phyloP scores from a whole-genome alignment of 2,888 invertebrate species.

The Drosophila bunnanda region DNA sequence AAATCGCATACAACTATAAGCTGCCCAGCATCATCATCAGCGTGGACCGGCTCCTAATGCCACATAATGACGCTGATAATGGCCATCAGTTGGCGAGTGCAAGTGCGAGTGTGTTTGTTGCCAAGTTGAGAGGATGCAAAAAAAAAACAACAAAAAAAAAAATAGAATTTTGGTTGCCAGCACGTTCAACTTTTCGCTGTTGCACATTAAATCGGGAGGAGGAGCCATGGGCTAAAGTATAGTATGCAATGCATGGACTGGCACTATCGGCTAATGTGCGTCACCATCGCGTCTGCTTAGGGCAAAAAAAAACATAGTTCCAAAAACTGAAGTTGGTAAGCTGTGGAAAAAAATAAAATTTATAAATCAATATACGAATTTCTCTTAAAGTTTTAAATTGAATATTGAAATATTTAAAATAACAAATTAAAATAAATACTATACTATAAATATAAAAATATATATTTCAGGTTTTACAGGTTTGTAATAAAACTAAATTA shows the following conservation, averaged over 20 bases:
- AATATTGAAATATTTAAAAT: no score
- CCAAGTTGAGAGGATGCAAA: conserved; percentile 28
- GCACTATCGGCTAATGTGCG: conserved; percentile 57
- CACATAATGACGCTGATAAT: conserved; percentile 80
- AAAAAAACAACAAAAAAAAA: background rate
- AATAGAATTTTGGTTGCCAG: conserved; percentile 32
- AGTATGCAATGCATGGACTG: conserved; percentile 15
- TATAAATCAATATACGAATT: no score
- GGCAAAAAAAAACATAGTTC: conserved; percentile 19
- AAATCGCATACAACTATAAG: conserved; percentile 75
- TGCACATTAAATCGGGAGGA: conserved; percentile 34
- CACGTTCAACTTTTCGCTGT: conserved; percentile 64
- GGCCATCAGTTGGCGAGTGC: conserved; percentile 52
- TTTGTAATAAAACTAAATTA: no score
- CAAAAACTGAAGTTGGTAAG: conserved; percentile 28
- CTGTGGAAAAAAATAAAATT: background rate
- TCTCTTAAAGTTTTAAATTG: no score
- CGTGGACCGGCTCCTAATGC: conserved; percentile 64
- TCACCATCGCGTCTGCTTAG: conserved; percentile 59
- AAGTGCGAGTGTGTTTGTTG: conserved; percentile 16
- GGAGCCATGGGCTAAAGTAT: background rate
- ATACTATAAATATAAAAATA: no score
- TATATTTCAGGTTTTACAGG: no score
- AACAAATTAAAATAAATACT: no score
- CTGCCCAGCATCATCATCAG: conserved; percentile 57